phyloP scores from a whole-genome alignment of 2,888 invertebrate genomes.

The Limnephilus rhombicus region DNA sequence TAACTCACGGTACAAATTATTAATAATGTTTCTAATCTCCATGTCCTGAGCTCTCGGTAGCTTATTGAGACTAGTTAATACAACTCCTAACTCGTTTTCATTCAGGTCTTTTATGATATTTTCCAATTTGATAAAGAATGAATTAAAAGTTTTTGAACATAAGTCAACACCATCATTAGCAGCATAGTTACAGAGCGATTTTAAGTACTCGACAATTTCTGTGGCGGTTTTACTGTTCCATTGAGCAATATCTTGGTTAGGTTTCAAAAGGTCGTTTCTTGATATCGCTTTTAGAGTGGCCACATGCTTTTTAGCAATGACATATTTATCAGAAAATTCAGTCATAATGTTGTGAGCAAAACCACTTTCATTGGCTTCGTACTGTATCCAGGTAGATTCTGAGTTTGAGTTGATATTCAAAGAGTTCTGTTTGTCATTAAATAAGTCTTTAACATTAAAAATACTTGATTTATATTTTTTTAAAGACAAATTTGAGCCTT shows the following conservation, averaged over 20 bases:
- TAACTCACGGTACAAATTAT: constrained; percentile 82
- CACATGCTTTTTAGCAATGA: neutral
- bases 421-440: neutral
- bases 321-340: constrained; percentile 70
- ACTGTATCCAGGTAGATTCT: neutral
- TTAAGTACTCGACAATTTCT: constrained; percentile 71
- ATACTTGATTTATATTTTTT: neutral
- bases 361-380: constrained; percentile 70
- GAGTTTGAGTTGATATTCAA: neutral
- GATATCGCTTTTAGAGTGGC: constrained; percentile 2
- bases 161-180: constrained; percentile 71
- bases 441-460: neutral
- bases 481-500: neutral
- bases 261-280: constrained; percentile 60
- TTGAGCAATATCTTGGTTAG: constrained; percentile 69
- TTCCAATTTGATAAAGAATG: constrained; percentile 73
- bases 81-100: constrained; percentile 77
- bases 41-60: constrained; percentile 76
- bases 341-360: constrained; percentile 73
- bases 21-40: constrained; percentile 78
- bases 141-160: constrained; percentile 72
- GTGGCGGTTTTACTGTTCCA: constrained; percentile 68
- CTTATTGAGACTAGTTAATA: constrained; percentile 76
- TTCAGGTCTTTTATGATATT: constrained; percentile 77
- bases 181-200: constrained; percentile 71